These are phyloP conservation scores for Echeneis naucrates DNA, from an alignment of 2,797 vertebrate genomes.

Conservation along the genomic window DNA sequence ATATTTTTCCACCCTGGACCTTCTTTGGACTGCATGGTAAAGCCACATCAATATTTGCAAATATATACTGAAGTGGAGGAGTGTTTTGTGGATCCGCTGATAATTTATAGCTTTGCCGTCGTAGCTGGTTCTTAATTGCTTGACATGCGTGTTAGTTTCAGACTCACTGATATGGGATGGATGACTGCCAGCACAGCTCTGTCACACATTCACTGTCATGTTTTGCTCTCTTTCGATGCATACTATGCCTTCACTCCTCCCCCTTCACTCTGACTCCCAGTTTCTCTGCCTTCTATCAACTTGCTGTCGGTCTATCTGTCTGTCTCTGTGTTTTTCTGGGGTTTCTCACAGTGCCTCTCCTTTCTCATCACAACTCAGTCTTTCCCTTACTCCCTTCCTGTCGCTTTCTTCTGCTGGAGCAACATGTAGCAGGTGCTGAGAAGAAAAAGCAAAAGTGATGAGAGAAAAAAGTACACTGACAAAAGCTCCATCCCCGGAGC, in stretches of 20 bases:
- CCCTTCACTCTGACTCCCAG: constrained; percentile 20
- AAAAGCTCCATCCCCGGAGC: constrained; percentile 64
- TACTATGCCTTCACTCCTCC: constrained; percentile 42
- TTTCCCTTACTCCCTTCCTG: constrained; percentile 29
- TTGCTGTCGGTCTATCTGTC: constrained; percentile 14
- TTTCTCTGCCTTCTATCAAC: constrained; percentile 39
- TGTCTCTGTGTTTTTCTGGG: constrained; percentile 5
- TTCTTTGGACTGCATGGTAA: constrained; percentile 42
- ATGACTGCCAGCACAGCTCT: constrained; percentile 71
- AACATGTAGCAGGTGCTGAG: constrained; percentile 81
- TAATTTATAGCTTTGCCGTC: constrained; percentile 71
- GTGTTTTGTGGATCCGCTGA: constrained; percentile 49
- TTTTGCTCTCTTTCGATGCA: constrained; percentile 38
- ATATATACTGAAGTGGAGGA: constrained; percentile 70
- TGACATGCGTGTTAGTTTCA: constrained; percentile 74
- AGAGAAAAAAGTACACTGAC: constrained; percentile 41
- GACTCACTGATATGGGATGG: constrained; percentile 66
- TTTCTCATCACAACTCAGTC: constrained; percentile 19
- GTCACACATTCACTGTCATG: constrained; percentile 36
- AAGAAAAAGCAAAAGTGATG: constrained; percentile 46
- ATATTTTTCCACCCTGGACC: constrained; percentile 49
- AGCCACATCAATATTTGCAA: constrained; percentile 76
- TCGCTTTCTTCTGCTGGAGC: constrained; percentile 62
- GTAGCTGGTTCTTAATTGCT: constrained; percentile 71
- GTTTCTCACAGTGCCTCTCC: constrained; percentile 15